Conservation (phyloP, 1,140 invertebrate genomes). For the Danaus melanippus region DNA sequence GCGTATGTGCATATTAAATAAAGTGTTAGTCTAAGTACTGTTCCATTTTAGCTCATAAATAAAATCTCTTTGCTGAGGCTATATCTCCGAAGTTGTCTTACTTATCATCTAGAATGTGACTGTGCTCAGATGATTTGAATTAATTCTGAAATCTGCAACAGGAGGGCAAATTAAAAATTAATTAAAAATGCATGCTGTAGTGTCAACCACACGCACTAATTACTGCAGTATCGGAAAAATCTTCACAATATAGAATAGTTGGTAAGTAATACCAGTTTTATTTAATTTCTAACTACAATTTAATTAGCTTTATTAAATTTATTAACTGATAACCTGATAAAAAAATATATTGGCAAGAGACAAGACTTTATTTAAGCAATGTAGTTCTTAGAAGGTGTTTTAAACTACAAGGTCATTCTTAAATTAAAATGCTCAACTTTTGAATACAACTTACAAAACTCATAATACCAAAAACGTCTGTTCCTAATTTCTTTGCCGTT, state of each 20-base stretch:
- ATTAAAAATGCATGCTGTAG: slow-evolving; percentile 20
- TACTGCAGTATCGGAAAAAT: slow-evolving; percentile 7
- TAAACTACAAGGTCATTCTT: slow-evolving; percentile 19
- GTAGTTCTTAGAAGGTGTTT: not conserved
- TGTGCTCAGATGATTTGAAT: slow-evolving; percentile 41
- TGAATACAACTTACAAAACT: slow-evolving; percentile 48
- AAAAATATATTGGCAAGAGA: no score
- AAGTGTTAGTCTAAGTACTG: no score
- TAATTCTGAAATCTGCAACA: slow-evolving; percentile 26
- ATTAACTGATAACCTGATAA: not conserved
- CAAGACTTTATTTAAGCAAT: no score
- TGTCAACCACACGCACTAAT: slow-evolving; percentile 15
- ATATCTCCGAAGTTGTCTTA: slow-evolving; percentile 33
- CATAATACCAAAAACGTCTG: slow-evolving; percentile 65
- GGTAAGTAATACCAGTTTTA: not conserved
- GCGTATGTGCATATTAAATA: no score
- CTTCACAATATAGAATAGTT: not conserved
- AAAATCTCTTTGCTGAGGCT: slow-evolving; percentile 26
- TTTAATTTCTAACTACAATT: slow-evolving; percentile 1
- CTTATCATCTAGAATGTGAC: slow-evolving; percentile 32
- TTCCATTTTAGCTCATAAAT: no score
- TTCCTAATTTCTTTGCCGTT: slow-evolving; percentile 68
- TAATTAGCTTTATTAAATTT: not conserved
- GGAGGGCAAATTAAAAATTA: slow-evolving; percentile 30
- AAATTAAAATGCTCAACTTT: slow-evolving; percentile 39